Conservation (phyloP, 2,797 vertebrate genomes). For the Hyperoplus immaculatus region DNA sequence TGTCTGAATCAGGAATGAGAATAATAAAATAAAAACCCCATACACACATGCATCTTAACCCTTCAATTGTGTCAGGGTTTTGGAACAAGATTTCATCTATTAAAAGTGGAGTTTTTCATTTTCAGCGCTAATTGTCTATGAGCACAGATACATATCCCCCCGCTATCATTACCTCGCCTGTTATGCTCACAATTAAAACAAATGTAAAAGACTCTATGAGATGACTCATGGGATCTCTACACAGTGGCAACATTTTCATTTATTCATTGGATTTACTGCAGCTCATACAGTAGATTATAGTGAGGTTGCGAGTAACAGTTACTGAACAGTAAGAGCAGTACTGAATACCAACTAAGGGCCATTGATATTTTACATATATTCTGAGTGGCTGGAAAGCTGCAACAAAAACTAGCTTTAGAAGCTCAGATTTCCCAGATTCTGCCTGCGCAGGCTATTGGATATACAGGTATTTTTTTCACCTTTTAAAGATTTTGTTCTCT, state of each 20-base stretch:
- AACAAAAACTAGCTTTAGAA: not conserved
- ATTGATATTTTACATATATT: not conserved
- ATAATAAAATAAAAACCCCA: not conserved
- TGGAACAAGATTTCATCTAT: too few species aligned
- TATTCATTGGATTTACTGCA: not conserved
- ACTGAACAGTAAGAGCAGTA: not conserved
- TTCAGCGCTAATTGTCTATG: not conserved
- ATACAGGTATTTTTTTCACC: not conserved
- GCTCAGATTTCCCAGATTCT: not conserved
- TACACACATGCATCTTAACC: not conserved
- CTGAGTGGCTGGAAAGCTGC: not conserved
- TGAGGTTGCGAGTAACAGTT: not conserved
- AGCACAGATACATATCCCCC: not conserved
- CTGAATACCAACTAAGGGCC: not conserved
- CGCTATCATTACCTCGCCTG: not conserved
- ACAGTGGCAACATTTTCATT: conserved; percentile 1
- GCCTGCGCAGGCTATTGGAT: not conserved
- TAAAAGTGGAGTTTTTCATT: not conserved
- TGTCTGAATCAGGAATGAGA: not conserved
- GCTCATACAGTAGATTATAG: not conserved
- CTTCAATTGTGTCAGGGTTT: too few species aligned
- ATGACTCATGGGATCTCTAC: not conserved
- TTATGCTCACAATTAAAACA: not conserved
- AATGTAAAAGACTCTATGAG: not conserved
- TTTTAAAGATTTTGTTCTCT: not conserved